Evolutionary conservation across 2,113 vertebrate genomes (phyloP), one percentile per base, ranked within the genome.

Genomic region (Rattus rattus): DNA sequence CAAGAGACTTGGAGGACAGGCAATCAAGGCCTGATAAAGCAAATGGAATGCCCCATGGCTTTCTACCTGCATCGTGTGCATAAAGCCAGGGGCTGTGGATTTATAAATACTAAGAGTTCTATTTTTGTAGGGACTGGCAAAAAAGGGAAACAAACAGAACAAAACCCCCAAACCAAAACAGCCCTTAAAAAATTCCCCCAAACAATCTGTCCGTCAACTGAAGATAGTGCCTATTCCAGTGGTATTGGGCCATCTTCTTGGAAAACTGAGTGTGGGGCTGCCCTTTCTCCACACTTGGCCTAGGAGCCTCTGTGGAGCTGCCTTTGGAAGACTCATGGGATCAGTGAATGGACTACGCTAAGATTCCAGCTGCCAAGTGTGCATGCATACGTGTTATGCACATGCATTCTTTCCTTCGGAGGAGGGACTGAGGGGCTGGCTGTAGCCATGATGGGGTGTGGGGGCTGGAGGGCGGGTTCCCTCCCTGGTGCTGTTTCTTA

Each of bases 101-200:
- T 96, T 96, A 97, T 96, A 96, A 97, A 96, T 97, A 96, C 79
- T 49, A 33, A 90, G 90, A 96, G 52, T 96, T 97, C 95, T 97
- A 97, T 97, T 97, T 98, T 97, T 98, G 75, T 97, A 97, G 88
- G 63, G 24, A 97, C 73, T 94, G 97, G 96, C 91, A 88, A 94
- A 96, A 43, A 96, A 90, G 20, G 28, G 11, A 47, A 59, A 33
- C 73, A 76, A 77, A 22, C 56, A 76, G 61, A 91, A 86, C 83
- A 79, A 67, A 77, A 39, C 8, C 63, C 43, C 69, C 80, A 93
- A 77, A 77, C 43, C 75, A 96, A n/a, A 88, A 39, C 61, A 59
- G 22, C 56, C 43, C 59, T 89, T 79, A 47, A 92, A 85, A 73
- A 96, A 36, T 80, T 36, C n/a, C 87, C 92, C 56, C 49, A 73